Percentiles rank a stretch among this genome's conserved stretches.
These are phyloP conservation scores for Magallana gigas DNA, from an alignment of 1,140 invertebrate species.

Conservation along the genomic window DNA sequence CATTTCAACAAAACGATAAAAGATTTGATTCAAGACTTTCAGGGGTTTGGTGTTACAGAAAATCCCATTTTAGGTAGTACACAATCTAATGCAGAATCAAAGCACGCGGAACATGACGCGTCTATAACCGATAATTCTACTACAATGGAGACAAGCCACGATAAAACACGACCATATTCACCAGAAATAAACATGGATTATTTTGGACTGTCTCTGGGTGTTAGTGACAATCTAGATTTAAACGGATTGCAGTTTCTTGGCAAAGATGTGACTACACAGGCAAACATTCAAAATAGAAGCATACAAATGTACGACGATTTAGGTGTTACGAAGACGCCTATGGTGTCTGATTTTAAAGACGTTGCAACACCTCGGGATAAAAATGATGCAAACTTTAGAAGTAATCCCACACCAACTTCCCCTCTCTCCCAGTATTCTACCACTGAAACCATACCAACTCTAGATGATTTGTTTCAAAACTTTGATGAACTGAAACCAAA, in stretches of 20 bases:
- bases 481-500: not conserved
- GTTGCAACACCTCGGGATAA: not conserved
- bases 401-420: too few species aligned
- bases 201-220: not conserved
- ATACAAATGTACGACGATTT: not conserved
- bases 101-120: too few species aligned
- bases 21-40: slow-evolving; percentile 18
- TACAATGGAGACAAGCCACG: too few species aligned
- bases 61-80: not conserved
- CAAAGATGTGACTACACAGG: not conserved
- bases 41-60: not conserved
- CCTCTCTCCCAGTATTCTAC: not conserved
- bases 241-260: not conserved
- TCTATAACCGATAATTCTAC: too few species aligned
- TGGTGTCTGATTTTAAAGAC: not conserved
- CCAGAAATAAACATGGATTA: not conserved
- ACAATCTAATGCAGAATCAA: too few species aligned
- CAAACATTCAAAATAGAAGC: not conserved
- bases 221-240: not conserved
- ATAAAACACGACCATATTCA: too few species aligned
- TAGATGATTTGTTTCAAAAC: not conserved
- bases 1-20: slow-evolving; percentile 6
- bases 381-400: too few species aligned
- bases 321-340: not conserved
- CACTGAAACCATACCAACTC: not conserved